Base-by-base conservation (phyloP, 2,888 invertebrate species). In the Apamea monoglypha region DNA sequence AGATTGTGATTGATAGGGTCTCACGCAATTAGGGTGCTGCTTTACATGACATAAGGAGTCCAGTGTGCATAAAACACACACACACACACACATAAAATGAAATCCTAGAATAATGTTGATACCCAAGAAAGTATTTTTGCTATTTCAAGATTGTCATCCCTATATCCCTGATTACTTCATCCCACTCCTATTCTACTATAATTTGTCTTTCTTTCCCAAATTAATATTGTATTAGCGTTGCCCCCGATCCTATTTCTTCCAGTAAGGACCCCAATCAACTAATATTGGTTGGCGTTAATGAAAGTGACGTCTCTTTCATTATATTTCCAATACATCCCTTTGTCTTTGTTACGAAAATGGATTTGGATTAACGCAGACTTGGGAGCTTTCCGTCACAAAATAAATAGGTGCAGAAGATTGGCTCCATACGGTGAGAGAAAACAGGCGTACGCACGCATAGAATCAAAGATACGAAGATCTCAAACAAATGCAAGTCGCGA, bases 241-340 rank as follows among this genome's bases (percentile, higher is more conserved):
- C 16, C 36, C 50, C 63, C 14, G 63, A 76, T 74, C 77, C 75
- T 61, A 79, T 88, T 88, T 86, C 80, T 84, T 74, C 56, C 63
- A 74, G 63, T 80, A 87, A 88, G 73, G 61, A 79, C 74, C 79
- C 78, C 80, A 83, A 90, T 88, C 83, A 89, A 86, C 77, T 61
- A 78, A 76, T 85, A 88, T 87, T 82, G 82, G 80, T 80, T 50
- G 72, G 76, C 76, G 83, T 89, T 89, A 88, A 87, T 81, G 77
- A 82, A 85, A 88, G 73, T 88, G 84, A 87, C 77, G 69, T 80
- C 81, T 82, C 67, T 69, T 71, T 71, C 72, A 77, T 86, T 86
- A 86, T 88, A 87, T 86, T 87, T 86, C 82, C 83, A 78, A 89
- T 82, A 88, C 74, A 83, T 89, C 81, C 76, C 78, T 75, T 87